Evolutionary conservation across 2,113 vertebrate species (phyloP), one percentile per base, ranked within the genome.

Genomic region (Pelobates fuscus): DNA sequence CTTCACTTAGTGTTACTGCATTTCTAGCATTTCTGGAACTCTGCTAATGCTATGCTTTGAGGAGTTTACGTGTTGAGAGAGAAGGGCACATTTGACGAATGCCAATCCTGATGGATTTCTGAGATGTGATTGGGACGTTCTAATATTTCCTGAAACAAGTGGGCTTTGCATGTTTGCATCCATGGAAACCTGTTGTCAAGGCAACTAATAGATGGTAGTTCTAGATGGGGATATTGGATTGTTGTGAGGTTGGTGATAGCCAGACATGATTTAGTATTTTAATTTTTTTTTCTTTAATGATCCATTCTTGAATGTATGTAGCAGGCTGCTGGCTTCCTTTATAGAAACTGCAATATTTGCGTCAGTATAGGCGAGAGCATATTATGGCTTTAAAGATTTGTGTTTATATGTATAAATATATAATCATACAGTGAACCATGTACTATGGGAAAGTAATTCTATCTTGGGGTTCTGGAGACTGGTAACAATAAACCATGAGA

Each of bases 171-270:
- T 57, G 7, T 1, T 18, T 81, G 82, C 83, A 86, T 84, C 86
- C 81, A 87, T 87, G 84, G 88, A 82, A 89, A 87, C 88, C 25
- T 6, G 82, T 71, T 87, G 78, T 82, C 78, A 86, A 87, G 80
- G 88, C 73, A 88, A 88, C 86, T 18, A 66, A 79, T 78, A 80
- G 62, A 12, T 77, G 78, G 81, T 37, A 67, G 64, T 41, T 46
- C 43, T 67, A 20, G 8, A 8, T 17, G 18, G 25, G 55, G 26
- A 44, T 44, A 65, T 65, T 65, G 37, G 43, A 67, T 67, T 26
- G 41, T 49, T 41, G 43, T 67, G 41, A 44, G 64, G 8, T 25
- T 67, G 37, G 17, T 43, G 62, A 12, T 23, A 43, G 5, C 32
- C 12, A 10, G 37, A 44, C 23, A 2, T 65, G 43, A 67, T 67